Evolutionary conservation across 2,888 invertebrate genomes (phyloP), one percentile per base, ranked within the genome.

Genomic region (Caenorhabditis panamensis): DNA sequence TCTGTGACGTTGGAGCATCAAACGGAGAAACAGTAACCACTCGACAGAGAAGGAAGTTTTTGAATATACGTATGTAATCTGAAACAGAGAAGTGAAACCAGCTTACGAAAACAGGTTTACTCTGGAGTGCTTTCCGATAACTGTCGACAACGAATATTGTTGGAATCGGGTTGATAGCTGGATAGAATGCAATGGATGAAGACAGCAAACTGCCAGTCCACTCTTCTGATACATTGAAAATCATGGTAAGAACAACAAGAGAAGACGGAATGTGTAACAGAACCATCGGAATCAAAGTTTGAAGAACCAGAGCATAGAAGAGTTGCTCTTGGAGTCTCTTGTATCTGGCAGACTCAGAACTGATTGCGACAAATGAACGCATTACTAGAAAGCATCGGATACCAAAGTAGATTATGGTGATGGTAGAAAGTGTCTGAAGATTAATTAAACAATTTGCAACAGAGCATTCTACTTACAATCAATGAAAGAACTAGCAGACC

Each of bases 181-280:
- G 51, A 9, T 51, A 51, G 24, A 51, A 51, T 9, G 51, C 51
- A 51, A 16, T 51, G 22, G 51, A 51, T 9, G 51, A 13, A 9
- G 51, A 22, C 9, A 51, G 51, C 6, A 51, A 24, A 8, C 6
- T 24, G 11, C 51, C 51, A 2, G 1, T 9, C 51, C 22, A 51
- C 2, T 24, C 24, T 16, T 51, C 24, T 2, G 51, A 51, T 6
- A 8, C 9, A 11, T 51, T 11, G 24, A 51, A 24, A 8, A 51
- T 22, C 22, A 51, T 6, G 13, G 11, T 51, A 11, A 51, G 8
- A 11, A 51, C 24, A 9, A 24, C 5, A 11, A 51, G 24, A 51
- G 51, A 51, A 24, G 24, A 51, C 3, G 73, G 73, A 18, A 73
- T 49, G 22, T 73, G 73, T 64, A 73, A 64, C 4, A 73, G 64